Evolutionary conservation across 2,113 vertebrate genomes (phyloP), one percentile per base, ranked within the genome.

Genomic region (Neotragus pygmaeus): DNA sequence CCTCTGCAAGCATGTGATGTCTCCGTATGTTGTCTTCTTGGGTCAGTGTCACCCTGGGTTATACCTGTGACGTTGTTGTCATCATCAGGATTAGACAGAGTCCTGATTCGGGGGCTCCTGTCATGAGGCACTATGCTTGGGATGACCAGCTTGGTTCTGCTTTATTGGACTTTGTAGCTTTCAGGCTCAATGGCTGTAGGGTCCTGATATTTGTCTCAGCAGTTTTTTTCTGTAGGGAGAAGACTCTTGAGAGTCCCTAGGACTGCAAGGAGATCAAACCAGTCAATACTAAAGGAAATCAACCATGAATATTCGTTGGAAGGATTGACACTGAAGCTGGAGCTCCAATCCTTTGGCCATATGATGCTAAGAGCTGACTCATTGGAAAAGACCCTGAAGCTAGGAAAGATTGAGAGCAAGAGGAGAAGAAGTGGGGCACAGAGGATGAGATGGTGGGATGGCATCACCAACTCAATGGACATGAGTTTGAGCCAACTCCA

Each of bases 51-150:
- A 33, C 4, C 17, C 16, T 5, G 47, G 36, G 64, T 25, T 33
- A 27, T n/a, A 0, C 19, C 7, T 0, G 1, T 19, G 19, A 64
- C 14, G 5, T 27, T 17, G 43, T 60, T 39, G 47, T 49, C 15
- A 49, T 70, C 39, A 8, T 60, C 12, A 23, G 5, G 12, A 30
- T 55, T 47, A 64, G 33, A 36, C 64, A n/a, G 16, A 30, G 45
- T 43, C 13, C 2, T 60, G 53, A 51, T 5, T 5, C 8, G 2
- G 64, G 62, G 10, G 33, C 30, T 55, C 15, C 43, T 7, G 9
- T 81, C 7, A 0, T 4, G 39, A 91, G 49, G 75, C 14, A 0
- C 3, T 25, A 15, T 15, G 19, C 58, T 45, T 36, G 16, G 55
- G 60, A 5, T 36, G 27, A 13, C 60, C 57, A 45, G 53, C 14